Percentiles rank a stretch among this genome's conserved stretches.
Evolutionary conservation across 2,113 vertebrate species (phyloP).

Genomic region (Atherinomorus stipes): DNA sequence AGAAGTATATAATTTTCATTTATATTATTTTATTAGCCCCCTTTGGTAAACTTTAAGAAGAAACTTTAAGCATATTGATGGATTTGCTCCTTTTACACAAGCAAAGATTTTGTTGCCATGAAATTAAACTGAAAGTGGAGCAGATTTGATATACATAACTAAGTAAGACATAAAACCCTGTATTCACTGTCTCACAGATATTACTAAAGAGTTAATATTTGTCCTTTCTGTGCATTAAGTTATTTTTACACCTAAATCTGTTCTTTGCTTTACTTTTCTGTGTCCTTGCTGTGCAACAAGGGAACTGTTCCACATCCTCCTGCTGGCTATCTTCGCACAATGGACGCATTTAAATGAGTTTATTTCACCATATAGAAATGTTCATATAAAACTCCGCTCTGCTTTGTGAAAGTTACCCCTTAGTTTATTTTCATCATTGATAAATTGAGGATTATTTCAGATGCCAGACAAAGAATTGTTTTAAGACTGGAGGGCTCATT

Average conservation of each 20-base stretch:
- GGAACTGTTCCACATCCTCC: conserved; percentile 80
- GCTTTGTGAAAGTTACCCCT: not conserved
- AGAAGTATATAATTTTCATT: too few species aligned
- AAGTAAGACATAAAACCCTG: not conserved
- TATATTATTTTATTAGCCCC: too few species aligned
- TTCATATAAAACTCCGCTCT: not conserved
- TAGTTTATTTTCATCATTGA: not conserved
- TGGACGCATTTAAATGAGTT: not conserved
- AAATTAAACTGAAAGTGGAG: not conserved
- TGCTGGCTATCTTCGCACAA: conserved; percentile 22
- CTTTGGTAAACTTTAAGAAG: too few species aligned
- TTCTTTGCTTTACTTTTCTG: conserved; percentile 74
- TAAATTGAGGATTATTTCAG: not conserved
- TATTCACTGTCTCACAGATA: not conserved
- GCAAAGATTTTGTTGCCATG: too few species aligned
- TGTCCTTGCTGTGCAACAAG: conserved; percentile 75
- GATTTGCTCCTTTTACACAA: not conserved
- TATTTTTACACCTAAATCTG: conserved; percentile 75
- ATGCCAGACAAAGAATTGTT: not conserved
- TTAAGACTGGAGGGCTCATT: not conserved
- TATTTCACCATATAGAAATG: conserved; percentile 2
- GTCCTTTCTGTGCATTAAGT: conserved; percentile 57
- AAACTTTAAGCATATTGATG: too few species aligned
- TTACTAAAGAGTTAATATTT: not conserved
- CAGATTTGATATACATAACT: too few species aligned